Evolutionary conservation across 2,888 invertebrate species (phyloP), one percentile per base, ranked within the genome.

Genomic region (Adineta ricciae): DNA sequence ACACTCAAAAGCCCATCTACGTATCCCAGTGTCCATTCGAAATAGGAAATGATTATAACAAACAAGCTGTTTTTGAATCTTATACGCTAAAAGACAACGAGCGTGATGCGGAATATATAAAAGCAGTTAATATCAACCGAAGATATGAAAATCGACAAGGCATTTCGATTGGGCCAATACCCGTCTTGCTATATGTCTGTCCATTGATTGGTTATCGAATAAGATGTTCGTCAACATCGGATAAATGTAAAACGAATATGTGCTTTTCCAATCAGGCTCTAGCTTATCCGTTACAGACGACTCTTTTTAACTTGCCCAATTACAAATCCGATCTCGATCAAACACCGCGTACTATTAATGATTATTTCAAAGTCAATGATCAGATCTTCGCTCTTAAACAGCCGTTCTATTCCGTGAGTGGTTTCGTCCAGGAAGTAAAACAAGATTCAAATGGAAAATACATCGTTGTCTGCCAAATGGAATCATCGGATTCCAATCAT

Each of bases 251-350:
- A 78, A 78, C 78, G n/a, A n/a, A 5, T 5, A 78, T 41, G 41
- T 78, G 41, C n/a, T 78, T 78, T 41, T 78, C 78, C n/a, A 78
- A 78, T 78, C 78, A 78, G 41, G 78, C 78, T n/a, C n/a, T n/a
- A n/a, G 41, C 78, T n/a, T 78, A 41, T 78, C 78, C 78, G 14
- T 78, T 78, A 24, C 78, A 78, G 14, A 78, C 78, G 19, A 41
- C 41, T 14, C 9, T 78, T n/a, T 78, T 78, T 41, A 24, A 41
- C 14, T 78, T 78, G n/a, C 78, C 78, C 9, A 78, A 78, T 32
- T 78, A 78, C 16, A 78, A n/a, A 41, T n/a, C 8, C n/a, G 78
- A 78, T n/a, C 0, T 2, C 3, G 41, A 78, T 41, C 41, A 41
- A 78, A 24, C 41, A 1, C 41, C 78, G n/a, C 24, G 24, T 41